Percentiles rank a stretch among this genome's conserved stretches.
Conservation (phyloP, 2,797 vertebrate genomes). For the Protosalanx chinensis region DNA sequence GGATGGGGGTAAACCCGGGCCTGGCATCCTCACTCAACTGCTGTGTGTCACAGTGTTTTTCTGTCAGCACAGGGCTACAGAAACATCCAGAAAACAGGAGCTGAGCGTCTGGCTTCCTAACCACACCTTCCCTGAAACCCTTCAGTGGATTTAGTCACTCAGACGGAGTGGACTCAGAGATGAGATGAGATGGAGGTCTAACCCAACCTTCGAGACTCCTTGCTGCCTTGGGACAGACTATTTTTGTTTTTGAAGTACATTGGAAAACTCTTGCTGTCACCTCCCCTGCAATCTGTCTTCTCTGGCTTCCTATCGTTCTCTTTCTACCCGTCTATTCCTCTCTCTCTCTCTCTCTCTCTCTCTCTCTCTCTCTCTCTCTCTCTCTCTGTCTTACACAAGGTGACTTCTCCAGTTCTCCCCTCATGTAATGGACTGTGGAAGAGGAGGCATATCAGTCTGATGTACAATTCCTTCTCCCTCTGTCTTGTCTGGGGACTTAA, state of each 20-base stretch:
- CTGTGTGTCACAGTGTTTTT: constrained; percentile 44
- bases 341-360: constrained; percentile 4
- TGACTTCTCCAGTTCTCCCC: constrained; percentile 55
- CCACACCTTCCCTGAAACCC: constrained; percentile 42
- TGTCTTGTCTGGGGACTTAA: constrained; percentile 23
- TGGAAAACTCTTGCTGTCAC: constrained; percentile 15
- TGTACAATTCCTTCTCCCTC: constrained; percentile 13
- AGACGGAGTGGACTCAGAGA: constrained; percentile 34
- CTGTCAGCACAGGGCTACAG: constrained; percentile 43
- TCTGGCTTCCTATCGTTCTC: background rate
- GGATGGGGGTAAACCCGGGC: constrained; percentile 43
- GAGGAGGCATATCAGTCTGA: constrained; percentile 30
- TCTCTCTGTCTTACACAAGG: constrained; percentile 43
- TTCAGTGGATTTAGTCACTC: constrained; percentile 39
- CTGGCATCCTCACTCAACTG: constrained; percentile 38
- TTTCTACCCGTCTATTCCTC: background rate
- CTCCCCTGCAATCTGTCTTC: constrained; percentile 7
- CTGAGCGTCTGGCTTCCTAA: constrained; percentile 51
- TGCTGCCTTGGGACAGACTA: constrained; percentile 36
- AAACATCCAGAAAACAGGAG: constrained; percentile 23
- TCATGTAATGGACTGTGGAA: constrained; percentile 46
- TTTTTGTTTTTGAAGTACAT: constrained; percentile 36
- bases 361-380: constrained; percentile 3
- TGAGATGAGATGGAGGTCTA: constrained; percentile 38
- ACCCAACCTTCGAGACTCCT: constrained; percentile 20